Base-by-base conservation (phyloP, 2,888 invertebrate species). In the Pimpla rufipes region DNA sequence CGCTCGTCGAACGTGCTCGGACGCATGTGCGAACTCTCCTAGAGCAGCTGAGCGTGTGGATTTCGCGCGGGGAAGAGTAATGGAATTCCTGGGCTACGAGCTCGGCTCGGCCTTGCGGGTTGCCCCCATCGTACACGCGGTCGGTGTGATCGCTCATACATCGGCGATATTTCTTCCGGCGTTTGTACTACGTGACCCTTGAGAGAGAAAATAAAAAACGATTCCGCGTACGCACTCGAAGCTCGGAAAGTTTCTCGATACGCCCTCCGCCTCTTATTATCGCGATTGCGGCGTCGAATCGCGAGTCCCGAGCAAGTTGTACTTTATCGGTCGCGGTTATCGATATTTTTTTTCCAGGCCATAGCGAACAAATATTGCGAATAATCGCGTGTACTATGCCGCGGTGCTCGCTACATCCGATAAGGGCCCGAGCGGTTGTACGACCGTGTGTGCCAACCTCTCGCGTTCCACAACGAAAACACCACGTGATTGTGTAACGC, bases 351-450 rank as follows among this genome's bases (percentile, higher is more conserved):
- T 62, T 84, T 79, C 71, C 76, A 80, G 76, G 71, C 59, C 29
- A 5, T 2, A 75, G 68, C 66, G 67, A 55, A 85, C 77, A 89
- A 90, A 89, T 90, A 88, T 89, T 52, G 83, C 79, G 62, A 62
- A 73, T 71, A 79, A 79, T 75, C 79, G 79, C 23, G 50, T 40
- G 50, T 57, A 45, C 68, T 55, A 37, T 18, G 21, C 18, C 1
- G 37, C 29, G 67, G 59, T 18, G 67, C 50, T 79, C 66, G 40
- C 71, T 66, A 40, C 59, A 83, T 76, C 75, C 71, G 76, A 79
- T 71, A 64, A 62, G 62, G 62, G 62, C 40, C 18, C 37, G 42
- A 3, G 23, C 42, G 23, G 47, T 23, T 55, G 57, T 70, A 47
- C 64, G 70, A 70, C 23, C 68, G 62, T 62, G 37, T 62, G n/a